Conservation (phyloP, 2,113 vertebrate genomes). For the Nematolebias whitei region DNA sequence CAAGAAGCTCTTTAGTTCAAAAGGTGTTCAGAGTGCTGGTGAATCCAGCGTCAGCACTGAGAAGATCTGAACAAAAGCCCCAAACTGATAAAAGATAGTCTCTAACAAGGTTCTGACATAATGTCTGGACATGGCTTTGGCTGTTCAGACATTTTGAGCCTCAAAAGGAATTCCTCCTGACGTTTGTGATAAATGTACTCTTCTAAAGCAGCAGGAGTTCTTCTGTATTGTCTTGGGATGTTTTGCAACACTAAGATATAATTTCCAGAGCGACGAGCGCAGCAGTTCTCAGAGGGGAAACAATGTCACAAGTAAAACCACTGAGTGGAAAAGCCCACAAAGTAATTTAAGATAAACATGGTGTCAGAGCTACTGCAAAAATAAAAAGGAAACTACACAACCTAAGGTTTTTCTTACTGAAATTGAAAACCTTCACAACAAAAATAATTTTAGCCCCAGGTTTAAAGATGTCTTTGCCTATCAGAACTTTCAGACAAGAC, state of each 20-base stretch:
- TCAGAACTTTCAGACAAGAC: no score
- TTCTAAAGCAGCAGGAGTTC: conserved; percentile 32
- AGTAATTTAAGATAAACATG: conserved; percentile 45
- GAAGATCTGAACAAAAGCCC: conserved; percentile 17
- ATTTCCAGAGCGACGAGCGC: conserved; percentile 21
- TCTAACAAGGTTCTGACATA: conserved; percentile 16
- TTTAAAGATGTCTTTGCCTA: no score
- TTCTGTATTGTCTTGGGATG: conserved; percentile 45
- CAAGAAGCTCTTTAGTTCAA: no score
- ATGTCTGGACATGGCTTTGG: conserved; percentile 11
- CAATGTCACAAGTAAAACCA: conserved; percentile 49
- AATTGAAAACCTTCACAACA: not conserved
- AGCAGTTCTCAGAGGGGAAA: conserved; percentile 49
- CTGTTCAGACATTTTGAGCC: conserved; percentile 19
- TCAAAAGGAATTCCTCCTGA: conserved; percentile 15
- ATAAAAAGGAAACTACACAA: conserved; percentile 3
- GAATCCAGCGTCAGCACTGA: conserved; percentile 23
- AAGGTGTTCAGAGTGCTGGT: conserved; percentile 29
- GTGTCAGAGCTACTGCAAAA: conserved; percentile 25
- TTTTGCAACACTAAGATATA: conserved; percentile 33
- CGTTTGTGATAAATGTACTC: conserved; percentile 16
- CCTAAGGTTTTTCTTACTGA: not conserved
- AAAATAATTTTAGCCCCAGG: not conserved
- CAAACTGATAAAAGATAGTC: conserved; percentile 21
- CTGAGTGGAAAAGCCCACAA: conserved; percentile 35